Evolutionary conservation across 2,113 vertebrate species (phyloP).

Genomic region (Eupsittula cactorum): DNA sequence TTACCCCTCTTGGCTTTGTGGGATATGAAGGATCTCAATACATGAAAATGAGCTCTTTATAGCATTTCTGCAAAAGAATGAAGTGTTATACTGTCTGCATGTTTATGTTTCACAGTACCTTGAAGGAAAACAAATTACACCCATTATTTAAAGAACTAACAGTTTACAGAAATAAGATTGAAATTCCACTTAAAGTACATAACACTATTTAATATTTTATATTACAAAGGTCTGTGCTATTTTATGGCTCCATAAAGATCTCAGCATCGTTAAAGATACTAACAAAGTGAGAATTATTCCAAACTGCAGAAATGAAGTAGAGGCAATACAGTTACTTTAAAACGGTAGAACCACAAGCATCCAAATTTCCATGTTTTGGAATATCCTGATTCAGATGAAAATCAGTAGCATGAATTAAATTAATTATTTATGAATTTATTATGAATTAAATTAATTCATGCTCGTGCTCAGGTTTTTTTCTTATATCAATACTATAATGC

Average conservation of each 20-base stretch:
- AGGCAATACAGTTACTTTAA: neutral
- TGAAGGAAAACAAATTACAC: neutral
- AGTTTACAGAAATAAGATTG: neutral
- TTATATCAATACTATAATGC: neutral
- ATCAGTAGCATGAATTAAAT: neutral
- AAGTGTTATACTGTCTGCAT: neutral
- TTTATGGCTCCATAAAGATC: neutral
- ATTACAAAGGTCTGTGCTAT: neutral
- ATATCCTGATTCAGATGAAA: neutral
- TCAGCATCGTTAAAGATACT: neutral
- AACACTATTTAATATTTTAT: neutral
- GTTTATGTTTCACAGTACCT: neutral
- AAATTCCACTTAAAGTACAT: neutral
- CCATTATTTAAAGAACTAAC: neutral
- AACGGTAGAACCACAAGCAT: neutral
- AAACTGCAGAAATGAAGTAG: neutral
- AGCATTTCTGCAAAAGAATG: neutral
- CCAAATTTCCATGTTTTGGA: neutral
- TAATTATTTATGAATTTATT: neutral
- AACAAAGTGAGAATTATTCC: neutral
- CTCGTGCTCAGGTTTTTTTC: neutral
- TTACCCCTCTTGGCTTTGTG: neutral
- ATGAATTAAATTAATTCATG: neutral
- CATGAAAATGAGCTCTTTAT: neutral
- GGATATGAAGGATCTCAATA: neutral